Base-by-base conservation (phyloP, 2,113 vertebrate genomes). In the Sterrhoptilus dennistouni region DNA sequence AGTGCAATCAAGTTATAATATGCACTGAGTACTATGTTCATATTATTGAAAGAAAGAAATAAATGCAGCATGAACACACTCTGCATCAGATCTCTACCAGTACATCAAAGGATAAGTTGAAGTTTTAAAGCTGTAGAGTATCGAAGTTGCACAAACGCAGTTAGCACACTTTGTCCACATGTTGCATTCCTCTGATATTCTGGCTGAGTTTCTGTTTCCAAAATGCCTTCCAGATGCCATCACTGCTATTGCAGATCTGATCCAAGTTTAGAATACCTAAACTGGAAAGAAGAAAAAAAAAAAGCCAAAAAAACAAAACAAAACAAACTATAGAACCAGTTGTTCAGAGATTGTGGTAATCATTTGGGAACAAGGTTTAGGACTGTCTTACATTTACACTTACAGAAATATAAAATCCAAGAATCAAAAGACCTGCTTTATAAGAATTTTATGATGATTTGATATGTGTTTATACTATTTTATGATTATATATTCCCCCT, bases 181-280 rank as follows among this genome's bases (percentile, higher is more conserved):
- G 89, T 89, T 97, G 63, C 87, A 95, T 97, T 98, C 89, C 64
- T 94, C 44, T 96, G 71, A 81, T 89, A 87, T 83, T 96, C 92
- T 97, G 96, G 74, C 91, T 91, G 61, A 96, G 75, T 96, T 92
- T 97, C 86, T 96, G 29, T 81, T 92, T 59, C 47, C 89, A 82
- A 96, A 97, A 98, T 97, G 77, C 71, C 60, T 98, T 98, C 97
- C 98, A 97, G 96, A 97, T 97, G 96, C 75, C 79, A 94, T 85
- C 83, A 83, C 74, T 87, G 63, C 92, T 96, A 47, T 94, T 95
- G 80, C 33, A 96, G 61, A 93, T 57, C 35, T 52, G 92, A 94
- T 83, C 87, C 69, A 66, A 92, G 57, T 91, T 98, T 91, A 93
- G 50, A 87, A 90, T 95, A 87, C 42, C 12, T 83, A 83, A 89